Evolutionary conservation across 2,797 vertebrate species (phyloP).

Genomic region (Semotilus atromaculatus): DNA sequence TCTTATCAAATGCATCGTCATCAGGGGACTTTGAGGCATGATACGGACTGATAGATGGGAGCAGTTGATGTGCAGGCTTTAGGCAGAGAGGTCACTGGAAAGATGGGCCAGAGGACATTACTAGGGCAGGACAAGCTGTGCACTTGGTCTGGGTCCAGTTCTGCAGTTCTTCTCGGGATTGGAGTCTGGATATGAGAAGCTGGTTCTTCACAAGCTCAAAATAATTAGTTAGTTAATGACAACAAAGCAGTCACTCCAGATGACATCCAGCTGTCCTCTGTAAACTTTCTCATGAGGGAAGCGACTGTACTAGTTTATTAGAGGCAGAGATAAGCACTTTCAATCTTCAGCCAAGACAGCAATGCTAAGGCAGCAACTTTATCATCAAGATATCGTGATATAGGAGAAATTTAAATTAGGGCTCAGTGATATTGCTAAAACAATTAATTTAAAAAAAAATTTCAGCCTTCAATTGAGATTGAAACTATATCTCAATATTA

Average conservation of each 20-base stretch:
- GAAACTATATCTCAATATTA: neutral
- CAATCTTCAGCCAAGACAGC: constrained; percentile 19
- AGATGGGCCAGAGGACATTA: constrained; percentile 43
- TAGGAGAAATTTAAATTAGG: constrained; percentile 26
- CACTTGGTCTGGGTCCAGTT: constrained; percentile 3
- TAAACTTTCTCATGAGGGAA: constrained; percentile 37
- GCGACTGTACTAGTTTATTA: constrained; percentile 32
- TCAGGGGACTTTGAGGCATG: constrained; percentile 76
- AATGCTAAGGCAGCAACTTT: constrained; percentile 32
- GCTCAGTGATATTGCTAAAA: constrained; percentile 21
- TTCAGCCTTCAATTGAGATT: neutral
- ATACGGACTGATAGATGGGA: constrained; percentile 65
- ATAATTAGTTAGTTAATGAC: constrained; percentile 23
- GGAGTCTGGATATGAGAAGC: constrained; percentile 17
- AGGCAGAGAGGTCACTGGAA: constrained; percentile 35
- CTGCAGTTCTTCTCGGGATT: neutral
- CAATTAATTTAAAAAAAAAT: neutral
- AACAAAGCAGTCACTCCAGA: constrained; percentile 8
- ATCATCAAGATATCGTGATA: constrained; percentile 17
- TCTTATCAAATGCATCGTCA: constrained; percentile 72
- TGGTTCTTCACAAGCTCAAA: constrained; percentile 18
- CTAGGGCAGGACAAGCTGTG: neutral
- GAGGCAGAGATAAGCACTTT: constrained; percentile 33
- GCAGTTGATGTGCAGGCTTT: constrained; percentile 55
- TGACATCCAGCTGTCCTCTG: constrained; percentile 26